Conservation (phyloP, 1,140 invertebrate genomes). For the Cotesia typhae region DNA sequence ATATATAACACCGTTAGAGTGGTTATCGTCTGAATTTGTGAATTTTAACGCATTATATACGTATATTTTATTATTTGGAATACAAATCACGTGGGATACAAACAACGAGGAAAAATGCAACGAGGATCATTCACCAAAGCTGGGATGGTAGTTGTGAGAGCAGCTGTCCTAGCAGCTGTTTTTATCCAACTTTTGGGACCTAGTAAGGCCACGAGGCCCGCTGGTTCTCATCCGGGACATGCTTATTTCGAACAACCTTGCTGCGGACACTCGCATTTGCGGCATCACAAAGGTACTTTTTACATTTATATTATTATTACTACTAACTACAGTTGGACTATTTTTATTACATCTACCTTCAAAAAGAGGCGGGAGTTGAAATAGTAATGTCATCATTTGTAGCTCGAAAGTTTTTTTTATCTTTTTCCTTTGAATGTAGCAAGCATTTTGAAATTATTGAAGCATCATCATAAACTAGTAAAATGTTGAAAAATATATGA, state of each 20-base stretch:
- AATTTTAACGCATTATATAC: not conserved
- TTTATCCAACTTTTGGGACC: slow-evolving; percentile 54
- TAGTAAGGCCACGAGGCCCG: slow-evolving; percentile 53
- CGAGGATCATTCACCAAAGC: slow-evolving; percentile 48
- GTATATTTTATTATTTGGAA: not conserved
- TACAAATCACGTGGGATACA: slow-evolving; percentile 24
- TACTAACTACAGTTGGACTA: slow-evolving; percentile 10
- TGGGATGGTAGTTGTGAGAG: slow-evolving; percentile 55
- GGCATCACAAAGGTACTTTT: slow-evolving; percentile 61
- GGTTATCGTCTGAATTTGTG: not conserved
- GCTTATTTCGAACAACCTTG: slow-evolving; percentile 65
- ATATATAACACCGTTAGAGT: not conserved
- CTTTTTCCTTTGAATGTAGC: too few relatives aligned
- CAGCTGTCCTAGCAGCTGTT: slow-evolving; percentile 63
- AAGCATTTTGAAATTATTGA: too few relatives aligned
- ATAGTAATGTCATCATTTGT: too few relatives aligned
- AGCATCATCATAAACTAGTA: too few relatives aligned
- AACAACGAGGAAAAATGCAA: slow-evolving; percentile 43
- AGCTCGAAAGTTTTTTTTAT: too few relatives aligned
- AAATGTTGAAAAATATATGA: too few relatives aligned
- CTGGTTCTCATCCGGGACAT: slow-evolving; percentile 62
- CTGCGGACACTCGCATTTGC: slow-evolving; percentile 62
- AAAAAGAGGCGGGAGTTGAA: not conserved
- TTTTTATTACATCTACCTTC: not conserved
- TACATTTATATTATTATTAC: slow-evolving; percentile 36